A percentile compares a stretch with the other conserved stretches of the same genome.
Evolutionary conservation across 2,797 vertebrate genomes (phyloP).

Genomic region (Denticeps clupeoides): DNA sequence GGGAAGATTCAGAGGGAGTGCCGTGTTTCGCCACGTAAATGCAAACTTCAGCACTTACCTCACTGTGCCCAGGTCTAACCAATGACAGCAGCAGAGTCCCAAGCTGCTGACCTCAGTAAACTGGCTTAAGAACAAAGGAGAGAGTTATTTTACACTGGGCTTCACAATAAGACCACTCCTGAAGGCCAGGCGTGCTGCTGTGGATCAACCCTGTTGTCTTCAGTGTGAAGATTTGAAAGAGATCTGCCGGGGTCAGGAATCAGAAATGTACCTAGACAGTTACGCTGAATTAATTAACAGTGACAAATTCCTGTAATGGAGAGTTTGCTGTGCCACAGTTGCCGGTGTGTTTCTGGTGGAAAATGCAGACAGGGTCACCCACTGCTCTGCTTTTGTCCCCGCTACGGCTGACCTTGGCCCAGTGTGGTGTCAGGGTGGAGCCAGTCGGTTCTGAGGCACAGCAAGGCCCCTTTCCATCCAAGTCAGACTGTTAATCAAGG

Average conservation of each 20-base stretch:
- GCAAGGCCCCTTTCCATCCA: neutral
- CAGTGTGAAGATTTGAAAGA: too few relatives aligned
- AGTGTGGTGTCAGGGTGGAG: neutral
- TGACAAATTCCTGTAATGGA: too few relatives aligned
- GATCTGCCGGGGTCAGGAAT: too few relatives aligned
- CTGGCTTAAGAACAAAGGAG: constrained; percentile 57
- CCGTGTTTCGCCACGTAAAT: constrained; percentile 62
- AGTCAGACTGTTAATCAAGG: constrained; percentile 23
- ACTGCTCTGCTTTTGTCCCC: constrained; percentile 8
- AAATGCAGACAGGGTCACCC: constrained; percentile 1
- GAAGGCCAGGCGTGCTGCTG: constrained; percentile 7
- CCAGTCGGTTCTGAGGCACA: neutral
- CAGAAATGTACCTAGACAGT: too few relatives aligned
- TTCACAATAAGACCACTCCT: constrained; percentile 19
- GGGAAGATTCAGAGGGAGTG: too few relatives aligned
- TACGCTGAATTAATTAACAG: too few relatives aligned
- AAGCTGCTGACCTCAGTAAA: constrained; percentile 64
- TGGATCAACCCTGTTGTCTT: constrained; percentile 24
- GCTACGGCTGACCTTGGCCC: too few relatives aligned
- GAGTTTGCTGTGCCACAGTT: neutral
- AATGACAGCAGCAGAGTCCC: constrained; percentile 54
- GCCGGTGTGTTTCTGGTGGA: constrained; percentile 3
- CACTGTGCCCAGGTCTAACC: constrained; percentile 57
- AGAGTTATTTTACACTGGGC: constrained; percentile 38
- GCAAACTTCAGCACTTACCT: constrained; percentile 59